Base-by-base conservation (phyloP, 35 echinoderm and acorn worm species). In the Strongylocentrotus purpuratus region DNA sequence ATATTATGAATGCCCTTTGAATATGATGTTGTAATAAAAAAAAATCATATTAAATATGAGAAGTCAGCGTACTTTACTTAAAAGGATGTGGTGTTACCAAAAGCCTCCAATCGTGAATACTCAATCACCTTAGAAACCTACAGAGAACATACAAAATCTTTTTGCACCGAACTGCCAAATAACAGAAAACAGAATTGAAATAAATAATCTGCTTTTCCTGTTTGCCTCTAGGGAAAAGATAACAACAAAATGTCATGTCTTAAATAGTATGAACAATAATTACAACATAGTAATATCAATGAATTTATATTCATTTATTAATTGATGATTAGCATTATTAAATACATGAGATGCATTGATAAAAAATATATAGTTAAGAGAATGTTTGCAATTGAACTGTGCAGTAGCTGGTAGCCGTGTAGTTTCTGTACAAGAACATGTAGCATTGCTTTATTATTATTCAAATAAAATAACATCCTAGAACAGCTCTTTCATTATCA, bases 221-320 rank as follows among this genome's bases (percentile, higher is more conserved):
- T 55, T 11, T 25, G 22, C 25, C 6, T 25, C 25, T n/a, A 71
- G 25, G 50, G 20, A 71, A 71, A 0, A 20, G 61, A 25, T 78
- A 78, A 78, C 22, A 78, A n/a, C 22, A 78, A n/a, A 78, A 78
- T 28, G 28, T 70, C 13, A 13, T 78, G 65, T 78, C 65, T 78
- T 78, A 78, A 78, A 78, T 78, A 78, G 65, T 78, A 78, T 78
- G 20, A 22, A 78, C 65, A 78, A 78, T 78, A 78, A 78, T 78
- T 78, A 78, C 65, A 78, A 28, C 65, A 78, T 78, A 28, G 65
- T 78, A 18, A 78, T 8, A 78, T 78, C 20, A 28, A 78, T 28
- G 0, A 78, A 5, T 28, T 70, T 22, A 71, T 25, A 28, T 78
- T 78, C 18, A 7, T n/a, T 78, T 28, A 78, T 78, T 8, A 22